These are phyloP conservation scores for Fragum fragum DNA, from an alignment of 2,888 invertebrate genomes.

Conservation along the genomic window DNA sequence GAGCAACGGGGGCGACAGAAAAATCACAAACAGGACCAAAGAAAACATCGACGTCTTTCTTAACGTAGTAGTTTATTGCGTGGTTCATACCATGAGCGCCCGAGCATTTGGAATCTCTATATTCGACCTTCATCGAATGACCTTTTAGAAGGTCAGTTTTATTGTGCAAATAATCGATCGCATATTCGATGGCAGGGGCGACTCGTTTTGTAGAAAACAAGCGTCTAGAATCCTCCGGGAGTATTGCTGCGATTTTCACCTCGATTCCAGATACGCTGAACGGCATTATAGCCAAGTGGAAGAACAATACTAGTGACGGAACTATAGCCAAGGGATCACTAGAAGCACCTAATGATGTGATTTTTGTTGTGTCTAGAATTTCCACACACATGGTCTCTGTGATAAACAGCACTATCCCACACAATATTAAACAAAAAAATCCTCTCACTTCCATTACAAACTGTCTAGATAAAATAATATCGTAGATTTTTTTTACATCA, in stretches of 20 bases:
- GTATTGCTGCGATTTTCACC: constrained; percentile 77
- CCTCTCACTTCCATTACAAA: not conserved
- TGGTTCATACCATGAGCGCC: constrained; percentile 79
- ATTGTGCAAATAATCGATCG: constrained; percentile 73
- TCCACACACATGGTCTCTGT: not conserved
- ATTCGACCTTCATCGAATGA: constrained; percentile 67
- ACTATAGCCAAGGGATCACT: not conserved
- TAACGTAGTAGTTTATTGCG: constrained; percentile 79
- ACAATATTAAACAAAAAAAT: not conserved
- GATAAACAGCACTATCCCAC: constrained; percentile 11
- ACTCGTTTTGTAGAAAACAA: constrained; percentile 79
- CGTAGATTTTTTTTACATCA: too few relatives aligned
- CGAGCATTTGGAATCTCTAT: constrained; percentile 77
- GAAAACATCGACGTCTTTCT: constrained; percentile 77
- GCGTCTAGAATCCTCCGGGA: constrained; percentile 73
- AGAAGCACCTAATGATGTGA: not conserved
- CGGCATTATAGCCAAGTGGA: constrained; percentile 1
- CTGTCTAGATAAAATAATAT: too few relatives aligned
- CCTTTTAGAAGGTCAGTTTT: constrained; percentile 49
- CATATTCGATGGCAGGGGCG: constrained; percentile 83
- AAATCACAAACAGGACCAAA: constrained; percentile 87
- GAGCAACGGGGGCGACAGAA: constrained; percentile 95
- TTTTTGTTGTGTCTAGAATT: not conserved
- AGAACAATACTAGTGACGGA: not conserved
- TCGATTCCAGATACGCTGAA: constrained; percentile 16